Base-by-base conservation (phyloP, 2,888 invertebrate species). In the Latheticus oryzae region DNA sequence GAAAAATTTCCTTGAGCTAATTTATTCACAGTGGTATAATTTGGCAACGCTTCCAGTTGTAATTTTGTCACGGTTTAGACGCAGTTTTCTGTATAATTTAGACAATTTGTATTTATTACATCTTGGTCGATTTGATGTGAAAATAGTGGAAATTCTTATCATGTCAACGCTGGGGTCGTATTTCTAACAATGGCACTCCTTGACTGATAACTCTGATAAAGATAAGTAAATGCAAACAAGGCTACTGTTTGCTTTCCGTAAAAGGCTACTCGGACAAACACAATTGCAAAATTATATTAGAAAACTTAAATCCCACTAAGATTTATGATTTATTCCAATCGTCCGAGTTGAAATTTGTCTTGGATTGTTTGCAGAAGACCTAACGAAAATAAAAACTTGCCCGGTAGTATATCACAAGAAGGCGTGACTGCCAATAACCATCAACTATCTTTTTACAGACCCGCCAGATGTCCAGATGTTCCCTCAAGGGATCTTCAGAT, bases 211-310 rank as follows among this genome's bases (percentile, higher is more conserved):
- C 51, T 16, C 15, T 43, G 56, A 56, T 56, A 56, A 37, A 50
- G 57, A 51, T 57, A 57, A 57, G 51, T 57, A 42, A 57, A 57
- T 51, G 51, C 57, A 57, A 57, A 57, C 57, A 57, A 57, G 43
- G 32, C 57, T 57, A 51, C 57, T 43, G 57, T 57, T 51, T 51
- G 35, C 30, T 35, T 26, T 40, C 40, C 43, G 19, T 30, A 30
- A 38, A 51, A 24, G 38, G 50, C 57, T 37, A 57, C 28, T 57
- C 30, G 35, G 19, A 24, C 37, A 26, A 45, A 28, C 37, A 54
- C 21, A 42, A 24, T 52, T 28, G 32, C 32, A 28, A 40, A 51
- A 32, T 52, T 52, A 40, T 52, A 23, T 17, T 28, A 38, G 28
- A 48, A 50, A 8, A n/a, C n/a, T n/a, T n/a, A n/a, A n/a, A 50